phyloP scores from a whole-genome alignment of 2,888 invertebrate species.

The Gryllus longicercus region DNA sequence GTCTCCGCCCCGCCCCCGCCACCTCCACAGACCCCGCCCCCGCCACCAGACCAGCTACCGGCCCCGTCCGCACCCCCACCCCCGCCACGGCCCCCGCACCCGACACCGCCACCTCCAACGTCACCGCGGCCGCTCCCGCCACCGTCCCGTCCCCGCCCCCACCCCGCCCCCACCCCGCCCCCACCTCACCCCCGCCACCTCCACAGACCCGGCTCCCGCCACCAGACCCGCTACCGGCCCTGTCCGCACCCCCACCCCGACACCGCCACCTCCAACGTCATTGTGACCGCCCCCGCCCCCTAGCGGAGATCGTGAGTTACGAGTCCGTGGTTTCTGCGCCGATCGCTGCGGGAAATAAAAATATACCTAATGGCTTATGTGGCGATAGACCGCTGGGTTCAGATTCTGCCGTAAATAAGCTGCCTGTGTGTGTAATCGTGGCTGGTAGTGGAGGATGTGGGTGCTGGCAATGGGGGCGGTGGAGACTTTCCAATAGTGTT shows the following conservation, averaged over 20 bases:
- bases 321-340: not conserved
- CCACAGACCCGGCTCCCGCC: too few species aligned
- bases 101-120: not conserved
- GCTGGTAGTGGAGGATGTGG: not conserved
- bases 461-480: not conserved
- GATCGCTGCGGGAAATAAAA: slow-evolving; percentile 17
- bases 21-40: not conserved
- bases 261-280: not conserved
- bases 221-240: not conserved
- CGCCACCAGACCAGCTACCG: not conserved
- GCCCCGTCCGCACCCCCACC: not conserved
- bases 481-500: not conserved
- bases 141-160: too few species aligned
- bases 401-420: not conserved
- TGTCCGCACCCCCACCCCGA: not conserved
- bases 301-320: not conserved
- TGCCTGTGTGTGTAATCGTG: not conserved
- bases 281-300: not conserved
- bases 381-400: not conserved
- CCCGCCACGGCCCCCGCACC: too few species aligned
- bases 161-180: too few species aligned
- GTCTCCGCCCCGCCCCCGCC: too few species aligned
- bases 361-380: not conserved
- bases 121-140: too few species aligned
- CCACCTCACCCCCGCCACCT: not conserved